Conservation (phyloP, 2,113 vertebrate genomes). For the Nannospalax galili region DNA sequence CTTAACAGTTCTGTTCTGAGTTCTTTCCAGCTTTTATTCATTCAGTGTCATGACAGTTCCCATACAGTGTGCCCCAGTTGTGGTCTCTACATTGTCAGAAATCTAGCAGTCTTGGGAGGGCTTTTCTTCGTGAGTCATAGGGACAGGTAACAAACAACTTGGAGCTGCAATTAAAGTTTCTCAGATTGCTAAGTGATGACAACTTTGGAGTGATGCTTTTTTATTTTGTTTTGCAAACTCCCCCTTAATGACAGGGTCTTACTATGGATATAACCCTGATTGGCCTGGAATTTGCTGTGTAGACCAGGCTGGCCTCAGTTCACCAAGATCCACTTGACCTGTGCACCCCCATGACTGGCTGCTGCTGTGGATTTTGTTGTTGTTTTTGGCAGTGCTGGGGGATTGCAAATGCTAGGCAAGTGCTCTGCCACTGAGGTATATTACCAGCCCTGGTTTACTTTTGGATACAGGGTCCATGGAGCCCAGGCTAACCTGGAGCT, state of each 20-base stretch:
- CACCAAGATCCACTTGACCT: too few relatives aligned
- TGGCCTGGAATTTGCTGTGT: too few relatives aligned
- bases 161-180: constrained; percentile 50
- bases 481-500: background rate
- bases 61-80: constrained; percentile 43
- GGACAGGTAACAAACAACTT: constrained; percentile 50
- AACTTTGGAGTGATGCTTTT: constrained; percentile 5
- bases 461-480: background rate
- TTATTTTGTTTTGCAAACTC: constrained; percentile 20
- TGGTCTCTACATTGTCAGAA: constrained; percentile 68
- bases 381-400: background rate
- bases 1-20: background rate
- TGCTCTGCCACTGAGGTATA: background rate
- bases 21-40: constrained; percentile 67
- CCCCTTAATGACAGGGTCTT: too few relatives aligned
- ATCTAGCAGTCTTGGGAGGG: constrained; percentile 56
- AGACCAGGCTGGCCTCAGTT: too few relatives aligned
- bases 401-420: background rate
- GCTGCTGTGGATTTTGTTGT: too few relatives aligned
- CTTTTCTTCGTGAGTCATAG: constrained; percentile 41
- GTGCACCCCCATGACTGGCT: too few relatives aligned
- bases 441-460: background rate
- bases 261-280: too few relatives aligned
- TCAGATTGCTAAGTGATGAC: constrained; percentile 51
- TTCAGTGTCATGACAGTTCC: constrained; percentile 62